Conservation (phyloP, 2,888 invertebrate genomes). For the Acanthoscelides obtectus region DNA sequence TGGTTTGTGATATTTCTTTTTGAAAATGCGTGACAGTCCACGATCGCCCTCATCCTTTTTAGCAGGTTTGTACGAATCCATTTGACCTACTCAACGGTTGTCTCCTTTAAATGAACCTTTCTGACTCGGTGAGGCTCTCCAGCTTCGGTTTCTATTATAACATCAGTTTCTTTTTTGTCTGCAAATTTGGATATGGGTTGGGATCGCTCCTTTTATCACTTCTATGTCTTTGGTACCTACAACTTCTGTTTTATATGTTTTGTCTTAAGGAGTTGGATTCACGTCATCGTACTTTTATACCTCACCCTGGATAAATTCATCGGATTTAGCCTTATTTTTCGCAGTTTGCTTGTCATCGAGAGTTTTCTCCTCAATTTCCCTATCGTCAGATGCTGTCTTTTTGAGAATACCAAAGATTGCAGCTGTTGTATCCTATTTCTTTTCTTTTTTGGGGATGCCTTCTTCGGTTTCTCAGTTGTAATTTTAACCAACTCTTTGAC, state of each 20-base stretch:
- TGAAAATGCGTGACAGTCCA: not conserved
- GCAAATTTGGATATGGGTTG: not conserved
- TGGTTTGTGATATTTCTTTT: not conserved
- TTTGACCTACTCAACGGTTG: not conserved
- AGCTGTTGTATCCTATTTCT: conserved; percentile 3
- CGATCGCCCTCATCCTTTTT: not conserved
- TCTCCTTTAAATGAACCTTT: not conserved
- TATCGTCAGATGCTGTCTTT: conserved; percentile 13
- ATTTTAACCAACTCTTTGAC: conserved; percentile 14
- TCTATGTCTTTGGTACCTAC: not conserved
- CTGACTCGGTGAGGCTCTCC: not conserved
- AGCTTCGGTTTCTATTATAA: not conserved
- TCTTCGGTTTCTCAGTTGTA: conserved; percentile 12
- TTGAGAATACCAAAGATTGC: conserved; percentile 9
- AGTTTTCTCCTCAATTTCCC: conserved; percentile 7
- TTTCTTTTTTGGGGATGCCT: not conserved
- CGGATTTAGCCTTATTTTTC: conserved; percentile 9
- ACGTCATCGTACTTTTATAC: conserved; percentile 22
- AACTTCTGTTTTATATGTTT: not conserved
- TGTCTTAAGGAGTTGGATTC: conserved; percentile 10
- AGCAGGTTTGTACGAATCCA: not conserved
- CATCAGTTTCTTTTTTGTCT: not conserved
- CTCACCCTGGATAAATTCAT: conserved; percentile 19
- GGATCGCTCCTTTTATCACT: not conserved
- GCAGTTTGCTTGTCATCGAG: conserved; percentile 8